Conservation (phyloP, 2,888 invertebrate genomes). For the Scaptomyza tumidula region DNA sequence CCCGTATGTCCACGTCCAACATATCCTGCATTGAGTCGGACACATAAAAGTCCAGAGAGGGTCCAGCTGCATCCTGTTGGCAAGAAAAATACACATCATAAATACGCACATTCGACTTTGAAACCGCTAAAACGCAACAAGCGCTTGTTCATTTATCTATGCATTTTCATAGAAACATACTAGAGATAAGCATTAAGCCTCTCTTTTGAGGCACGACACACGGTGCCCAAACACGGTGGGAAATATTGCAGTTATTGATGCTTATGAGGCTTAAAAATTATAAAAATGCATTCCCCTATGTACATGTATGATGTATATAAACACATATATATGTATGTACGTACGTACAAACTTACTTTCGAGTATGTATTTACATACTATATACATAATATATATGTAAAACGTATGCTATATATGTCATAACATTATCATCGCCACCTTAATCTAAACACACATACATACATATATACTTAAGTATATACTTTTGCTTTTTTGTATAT, state of each 20-base stretch:
- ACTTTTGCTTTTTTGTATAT: conserved; percentile 72
- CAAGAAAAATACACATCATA: conserved; percentile 28
- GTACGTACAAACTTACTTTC: conserved; percentile 1
- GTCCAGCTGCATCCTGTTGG: conserved; percentile 86
- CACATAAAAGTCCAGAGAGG: conserved; percentile 88
- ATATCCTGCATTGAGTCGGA: conserved; percentile 93
- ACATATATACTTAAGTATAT: conserved; percentile 24
- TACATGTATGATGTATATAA: too few species aligned
- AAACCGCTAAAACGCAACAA: too few species aligned
- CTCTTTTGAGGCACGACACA: too few species aligned
- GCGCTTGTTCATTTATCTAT: too few species aligned
- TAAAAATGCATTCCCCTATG: background rate
- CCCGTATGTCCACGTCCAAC: conserved; percentile 95
- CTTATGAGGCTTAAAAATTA: background rate
- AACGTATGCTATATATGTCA: conserved; percentile 12
- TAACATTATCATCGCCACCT: conserved; percentile 1
- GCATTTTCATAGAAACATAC: too few species aligned
- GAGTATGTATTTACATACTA: conserved; percentile 1
- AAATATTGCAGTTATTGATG: conserved; percentile 9
- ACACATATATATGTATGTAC: background rate
- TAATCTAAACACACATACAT: background rate
- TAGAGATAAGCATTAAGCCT: too few species aligned
- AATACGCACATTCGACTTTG: too few species aligned
- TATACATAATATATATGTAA: conserved; percentile 5
- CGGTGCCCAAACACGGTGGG: too few species aligned